Base-by-base conservation (phyloP, 2,113 vertebrate genomes). In the Anoura caudifer region DNA sequence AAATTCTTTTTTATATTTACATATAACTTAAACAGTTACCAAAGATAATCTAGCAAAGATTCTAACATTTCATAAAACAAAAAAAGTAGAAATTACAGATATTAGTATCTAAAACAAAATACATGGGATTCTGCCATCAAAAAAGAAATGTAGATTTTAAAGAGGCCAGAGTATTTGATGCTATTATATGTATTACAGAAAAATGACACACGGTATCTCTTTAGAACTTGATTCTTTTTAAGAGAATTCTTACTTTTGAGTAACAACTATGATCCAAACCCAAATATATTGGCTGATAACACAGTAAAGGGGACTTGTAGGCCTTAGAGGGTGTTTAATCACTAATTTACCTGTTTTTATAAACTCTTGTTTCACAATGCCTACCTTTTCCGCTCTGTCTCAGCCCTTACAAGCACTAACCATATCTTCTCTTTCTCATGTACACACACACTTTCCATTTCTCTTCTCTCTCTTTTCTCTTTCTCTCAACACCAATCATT, bases 191-290 rank as follows among this genome's bases (percentile, higher is more conserved):
- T 65, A 76, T 28, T 95, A 45, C 28, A 77, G 43, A 22, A 6
- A 72, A 95, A 61, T 83, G 61, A 90, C 43, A 85, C 33, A 94
- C 52, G 16, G 54, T 94, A 91, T 8, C 24, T 86, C 50, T 85
- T 95, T 72, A 79, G 19, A 79, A 15, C 17, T 61, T 75, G 38
- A 81, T 33, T 87, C 16, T 52, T 91, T 87, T 76, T 72, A 73
- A 90, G 26, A 84, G 13, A 73, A 95, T 69, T 95, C 31, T 83
- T 82, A 92, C 22, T 96, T 92, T 22, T 73, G 63, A 97, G 17
- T 91, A 95, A 95, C 7, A 83, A 56, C 31, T 38, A 73, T 47
- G 19, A 94, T 79, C 54, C 47, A 88, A 96, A 91, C 22, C 8
- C 86, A 95, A 75, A 12, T n/a, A 91, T 45, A 65, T 2, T 95